A percentile compares a stretch with the other conserved stretches of the same genome.
phyloP scores from a whole-genome alignment of 2,797 vertebrate species.

The Sebastolobus alascanus region DNA sequence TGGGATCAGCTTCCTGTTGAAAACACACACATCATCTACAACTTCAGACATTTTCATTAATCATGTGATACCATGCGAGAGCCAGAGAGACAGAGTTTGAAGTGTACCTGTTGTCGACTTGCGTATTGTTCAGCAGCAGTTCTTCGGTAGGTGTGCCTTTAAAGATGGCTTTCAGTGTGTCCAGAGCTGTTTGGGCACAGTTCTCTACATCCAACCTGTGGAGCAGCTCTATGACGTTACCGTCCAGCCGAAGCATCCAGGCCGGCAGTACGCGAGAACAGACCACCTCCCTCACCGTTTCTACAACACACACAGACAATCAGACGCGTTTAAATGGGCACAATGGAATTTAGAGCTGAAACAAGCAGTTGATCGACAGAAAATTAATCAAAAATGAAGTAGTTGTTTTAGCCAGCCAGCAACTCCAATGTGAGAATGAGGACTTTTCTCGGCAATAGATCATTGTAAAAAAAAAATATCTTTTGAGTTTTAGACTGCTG shows the following conservation, averaged over 20 bases:
- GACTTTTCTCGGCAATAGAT: background rate
- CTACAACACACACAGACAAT: conserved; percentile 71
- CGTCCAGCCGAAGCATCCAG: conserved; percentile 90
- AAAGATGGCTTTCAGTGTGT: conserved; percentile 88
- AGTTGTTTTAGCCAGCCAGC: background rate
- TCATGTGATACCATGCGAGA: background rate
- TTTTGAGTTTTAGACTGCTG: background rate
- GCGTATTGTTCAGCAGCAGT: conserved; percentile 80
- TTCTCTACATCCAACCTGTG: conserved; percentile 96
- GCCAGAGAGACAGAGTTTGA: background rate
- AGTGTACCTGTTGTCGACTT: conserved; percentile 88
- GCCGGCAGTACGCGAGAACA: conserved; percentile 89
- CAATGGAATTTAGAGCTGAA: background rate
- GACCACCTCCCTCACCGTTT: conserved; percentile 89
- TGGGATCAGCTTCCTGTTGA: conserved; percentile 89
- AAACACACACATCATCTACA: conserved; percentile 26
- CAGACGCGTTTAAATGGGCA: background rate
- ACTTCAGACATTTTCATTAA: background rate
- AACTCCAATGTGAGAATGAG: background rate
- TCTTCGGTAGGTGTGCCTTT: conserved; percentile 80
- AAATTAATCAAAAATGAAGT: background rate
- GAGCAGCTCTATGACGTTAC: conserved; percentile 90
- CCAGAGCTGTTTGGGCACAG: conserved; percentile 88
- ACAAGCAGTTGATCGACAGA: background rate
- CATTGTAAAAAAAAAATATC: background rate